Percentiles rank a stretch among this genome's conserved stretches.
Conservation (phyloP, 2,888 invertebrate species). For the Agonopterix heracliana region DNA sequence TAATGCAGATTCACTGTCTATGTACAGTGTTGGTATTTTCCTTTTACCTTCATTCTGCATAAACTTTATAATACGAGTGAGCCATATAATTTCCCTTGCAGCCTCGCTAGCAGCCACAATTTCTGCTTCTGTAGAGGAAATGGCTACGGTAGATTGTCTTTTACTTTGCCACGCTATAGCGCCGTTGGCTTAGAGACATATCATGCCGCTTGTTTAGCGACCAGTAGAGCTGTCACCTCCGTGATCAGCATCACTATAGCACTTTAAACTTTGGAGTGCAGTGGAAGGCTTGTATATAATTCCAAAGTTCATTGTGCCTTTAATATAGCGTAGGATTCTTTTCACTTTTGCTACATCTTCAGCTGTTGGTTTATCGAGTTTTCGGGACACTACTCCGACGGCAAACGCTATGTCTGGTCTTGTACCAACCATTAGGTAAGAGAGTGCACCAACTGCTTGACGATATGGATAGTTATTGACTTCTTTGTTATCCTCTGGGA, state of each 20-base stretch:
- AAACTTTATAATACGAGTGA: conserved; percentile 9
- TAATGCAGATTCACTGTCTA: not conserved
- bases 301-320: no score
- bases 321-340: no score
- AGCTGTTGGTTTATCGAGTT: conserved; percentile 1
- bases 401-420: conserved; percentile 9
- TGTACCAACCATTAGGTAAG: conserved; percentile 8
- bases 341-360: conserved; percentile 7
- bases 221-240: no score
- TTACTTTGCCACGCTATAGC: conserved; percentile 27
- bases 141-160: conserved; percentile 25
- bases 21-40: not conserved
- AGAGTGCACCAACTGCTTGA: conserved; percentile 10
- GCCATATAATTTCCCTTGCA: conserved; percentile 27
- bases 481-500: no score
- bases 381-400: not conserved
- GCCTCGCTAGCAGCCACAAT: conserved; percentile 27
- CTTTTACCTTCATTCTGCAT: not conserved
- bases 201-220: no score
- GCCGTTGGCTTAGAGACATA: no score
- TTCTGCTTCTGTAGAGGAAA: conserved; percentile 32
- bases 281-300: no score
- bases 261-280: no score
- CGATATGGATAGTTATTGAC: conserved; percentile 9
- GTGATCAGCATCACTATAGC: no score